Evolutionary conservation across 1,140 invertebrate genomes (phyloP), one percentile per base, ranked within the genome.

Genomic region (Platyura marginata): DNA sequence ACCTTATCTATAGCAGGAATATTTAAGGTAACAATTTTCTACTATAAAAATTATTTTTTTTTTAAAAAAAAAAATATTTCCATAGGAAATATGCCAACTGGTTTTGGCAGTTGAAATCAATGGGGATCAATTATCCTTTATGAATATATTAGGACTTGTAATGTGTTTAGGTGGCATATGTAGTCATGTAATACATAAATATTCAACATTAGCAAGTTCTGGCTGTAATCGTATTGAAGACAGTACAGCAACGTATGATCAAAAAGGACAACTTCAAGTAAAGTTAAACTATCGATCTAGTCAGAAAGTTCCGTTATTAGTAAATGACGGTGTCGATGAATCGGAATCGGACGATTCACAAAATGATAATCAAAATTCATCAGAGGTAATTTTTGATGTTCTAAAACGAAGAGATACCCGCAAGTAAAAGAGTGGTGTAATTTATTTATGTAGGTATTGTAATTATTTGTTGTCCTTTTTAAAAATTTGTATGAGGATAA

Each of bases 1-100:
- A 98, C 94, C 3, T 67, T 98, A 21, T 90, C 90, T 5, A 85
- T 98, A 51, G 79, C 89, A 43, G 92, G 93, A 39, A 92, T 98
- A 57, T 84, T 96, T 56, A 98, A 98, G 77, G 92, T 93, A 68
- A n/a, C n/a, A n/a, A n/a, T n/a, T n/a, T n/a, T n/a, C n/a, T n/a
- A n/a, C n/a, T n/a, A n/a, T n/a, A n/a, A n/a, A n/a, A n/a, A n/a
- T n/a, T n/a, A n/a, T n/a, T n/a, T n/a, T n/a, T n/a, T n/a, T n/a
- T n/a, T n/a, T n/a, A n/a, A n/a, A n/a, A n/a, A n/a, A n/a, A n/a
- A 33, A n/a, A 11, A 43, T 57, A 64, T 47, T 72, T 74, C 38
- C 59, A n/a, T n/a, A 92, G 88, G 92, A 97, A 74, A 76, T 95
- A 49, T 80, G 79, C 52, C 90, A 87, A 46, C 62, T 97, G 45